Evolutionary conservation across 2,888 invertebrate species (phyloP).

Genomic region (Clunio marinus): DNA sequence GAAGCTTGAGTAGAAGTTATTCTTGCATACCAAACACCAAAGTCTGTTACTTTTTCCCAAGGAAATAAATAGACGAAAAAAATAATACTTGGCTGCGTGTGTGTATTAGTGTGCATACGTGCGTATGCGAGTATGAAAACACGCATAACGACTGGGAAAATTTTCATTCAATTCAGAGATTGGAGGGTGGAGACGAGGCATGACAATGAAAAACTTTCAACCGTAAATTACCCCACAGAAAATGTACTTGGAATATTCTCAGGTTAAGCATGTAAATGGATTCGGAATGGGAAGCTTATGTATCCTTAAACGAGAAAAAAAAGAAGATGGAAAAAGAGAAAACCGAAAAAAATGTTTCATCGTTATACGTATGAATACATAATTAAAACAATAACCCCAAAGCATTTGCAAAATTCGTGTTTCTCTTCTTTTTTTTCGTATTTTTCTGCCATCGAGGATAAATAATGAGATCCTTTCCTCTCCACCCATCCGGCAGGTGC

Average conservation of each 20-base stretch:
- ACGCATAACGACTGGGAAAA: no score
- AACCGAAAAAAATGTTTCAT: not conserved
- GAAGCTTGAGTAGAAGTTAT: no score
- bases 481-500: conserved; percentile 2
- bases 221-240: conserved; percentile 25
- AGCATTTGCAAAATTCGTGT: not conserved
- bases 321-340: not conserved
- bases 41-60: no score
- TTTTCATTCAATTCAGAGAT: no score
- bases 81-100: not conserved
- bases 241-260: not conserved
- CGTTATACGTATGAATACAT: conserved; percentile 20
- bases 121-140: not conserved
- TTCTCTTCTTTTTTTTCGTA: no score
- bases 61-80: no score
- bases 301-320: no score
- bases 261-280: not conserved
- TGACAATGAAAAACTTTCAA: conserved; percentile 25
- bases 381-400: conserved; percentile 32
- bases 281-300: not conserved
- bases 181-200: not conserved
- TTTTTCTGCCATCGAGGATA: not conserved
- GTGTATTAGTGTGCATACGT: not conserved
- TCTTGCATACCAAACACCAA: no score
- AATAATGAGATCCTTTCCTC: not conserved